phyloP scores from a whole-genome alignment of 2,888 invertebrate species.

The Ferdinandea cuprea region DNA sequence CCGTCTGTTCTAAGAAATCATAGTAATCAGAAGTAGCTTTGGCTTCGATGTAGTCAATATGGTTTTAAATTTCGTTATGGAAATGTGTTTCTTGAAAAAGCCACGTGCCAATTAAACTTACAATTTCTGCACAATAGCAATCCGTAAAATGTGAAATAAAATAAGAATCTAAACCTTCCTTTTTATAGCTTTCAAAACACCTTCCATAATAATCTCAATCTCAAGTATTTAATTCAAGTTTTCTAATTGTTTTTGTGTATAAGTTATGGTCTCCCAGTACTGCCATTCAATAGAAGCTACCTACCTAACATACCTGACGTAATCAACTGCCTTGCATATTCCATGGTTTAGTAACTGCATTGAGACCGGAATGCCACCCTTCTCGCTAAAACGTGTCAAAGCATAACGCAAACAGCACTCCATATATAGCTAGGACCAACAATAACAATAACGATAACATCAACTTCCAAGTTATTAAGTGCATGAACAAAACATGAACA shows the following conservation, averaged over 20 bases:
- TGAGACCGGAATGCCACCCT: background rate
- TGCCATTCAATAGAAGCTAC: background rate
- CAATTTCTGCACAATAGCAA: no score
- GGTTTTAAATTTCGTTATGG: no score
- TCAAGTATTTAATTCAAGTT: background rate
- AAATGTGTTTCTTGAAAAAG: no score
- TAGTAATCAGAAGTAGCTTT: no score
- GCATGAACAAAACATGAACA: slow-evolving; percentile 71
- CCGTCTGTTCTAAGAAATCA: no score
- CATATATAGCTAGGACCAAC: slow-evolving; percentile 56
- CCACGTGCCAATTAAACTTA: no score
- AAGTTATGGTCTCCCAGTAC: background rate
- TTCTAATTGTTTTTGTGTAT: background rate
- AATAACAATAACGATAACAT: slow-evolving; percentile 69
- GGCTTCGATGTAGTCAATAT: no score
- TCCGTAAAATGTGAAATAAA: no score
- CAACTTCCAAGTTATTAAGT: slow-evolving; percentile 72
- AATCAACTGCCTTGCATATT: slow-evolving; percentile 29
- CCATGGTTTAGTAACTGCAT: slow-evolving; percentile 29
- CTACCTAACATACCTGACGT: slow-evolving; percentile 2
- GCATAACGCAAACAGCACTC: slow-evolving; percentile 48
- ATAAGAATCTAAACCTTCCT: background rate
- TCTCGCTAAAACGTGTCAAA: slow-evolving; percentile 54
- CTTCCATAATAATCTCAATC: background rate
- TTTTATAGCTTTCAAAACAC: background rate